phyloP scores from a whole-genome alignment of 2,797 vertebrate species.

The Labeo calbasu region DNA sequence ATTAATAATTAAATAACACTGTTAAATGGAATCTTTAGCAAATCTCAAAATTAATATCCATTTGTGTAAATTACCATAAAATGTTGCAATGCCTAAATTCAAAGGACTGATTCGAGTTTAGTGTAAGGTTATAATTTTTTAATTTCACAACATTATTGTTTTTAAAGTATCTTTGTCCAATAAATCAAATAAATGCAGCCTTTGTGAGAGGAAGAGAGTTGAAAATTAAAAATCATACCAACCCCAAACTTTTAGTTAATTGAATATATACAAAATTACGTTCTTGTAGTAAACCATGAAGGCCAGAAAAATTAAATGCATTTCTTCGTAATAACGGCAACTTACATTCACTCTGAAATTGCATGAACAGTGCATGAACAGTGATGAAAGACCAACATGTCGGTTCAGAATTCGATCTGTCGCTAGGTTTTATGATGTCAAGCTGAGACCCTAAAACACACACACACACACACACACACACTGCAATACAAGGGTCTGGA shows the following conservation, averaged over 20 bases:
- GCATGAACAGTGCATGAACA: constrained; percentile 12
- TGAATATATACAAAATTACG: neutral
- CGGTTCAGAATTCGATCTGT: constrained; percentile 34
- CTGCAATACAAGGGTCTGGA: constrained; percentile 21
- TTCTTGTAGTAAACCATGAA: neutral
- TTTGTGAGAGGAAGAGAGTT: neutral
- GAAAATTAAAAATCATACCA: neutral
- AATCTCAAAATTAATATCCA: too few species aligned
- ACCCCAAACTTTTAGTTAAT: neutral
- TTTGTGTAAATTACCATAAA: too few species aligned
- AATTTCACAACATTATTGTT: neutral
- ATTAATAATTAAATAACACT: too few species aligned
- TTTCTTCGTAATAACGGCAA: neutral
- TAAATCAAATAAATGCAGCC: neutral
- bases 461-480: neutral
- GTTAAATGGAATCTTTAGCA: too few species aligned
- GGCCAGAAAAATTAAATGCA: too few species aligned
- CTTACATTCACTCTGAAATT: neutral
- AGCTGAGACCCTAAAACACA: constrained; percentile 38
- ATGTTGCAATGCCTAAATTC: too few species aligned
- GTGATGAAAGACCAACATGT: constrained; percentile 17
- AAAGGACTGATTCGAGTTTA: too few species aligned
- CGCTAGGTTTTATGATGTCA: constrained; percentile 16
- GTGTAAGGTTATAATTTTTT: too few species aligned
- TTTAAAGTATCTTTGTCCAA: neutral